phyloP scores from a whole-genome alignment of 2,113 vertebrate species.

The Salvelinus fontinalis region DNA sequence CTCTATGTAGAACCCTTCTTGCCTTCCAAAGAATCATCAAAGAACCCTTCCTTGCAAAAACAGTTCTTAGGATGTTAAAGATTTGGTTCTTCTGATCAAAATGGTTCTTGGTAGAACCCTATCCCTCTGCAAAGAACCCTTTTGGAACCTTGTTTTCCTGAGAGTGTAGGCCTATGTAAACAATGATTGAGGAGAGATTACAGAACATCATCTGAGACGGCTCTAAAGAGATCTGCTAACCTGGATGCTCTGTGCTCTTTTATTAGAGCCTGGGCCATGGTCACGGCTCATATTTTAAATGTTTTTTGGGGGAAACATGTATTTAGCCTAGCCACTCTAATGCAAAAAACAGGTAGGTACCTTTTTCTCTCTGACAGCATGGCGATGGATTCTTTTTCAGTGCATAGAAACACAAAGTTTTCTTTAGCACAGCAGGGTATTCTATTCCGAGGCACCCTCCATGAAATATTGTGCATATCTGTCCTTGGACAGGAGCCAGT shows the following conservation, averaged over 20 bases:
- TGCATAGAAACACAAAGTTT: constrained; percentile 96
- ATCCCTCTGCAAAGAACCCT: no score
- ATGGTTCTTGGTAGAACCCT: no score
- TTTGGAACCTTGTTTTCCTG: no score
- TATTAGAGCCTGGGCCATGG: constrained; percentile 70
- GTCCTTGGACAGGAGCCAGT: constrained; percentile 79
- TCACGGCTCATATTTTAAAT: constrained; percentile 79
- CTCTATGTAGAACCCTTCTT: no score
- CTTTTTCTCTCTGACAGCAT: constrained; percentile 78
- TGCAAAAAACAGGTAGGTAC: constrained; percentile 83
- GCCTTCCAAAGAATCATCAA: no score
- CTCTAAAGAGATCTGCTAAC: constrained; percentile 11
- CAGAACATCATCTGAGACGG: constrained; percentile 37
- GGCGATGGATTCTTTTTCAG: constrained; percentile 85
- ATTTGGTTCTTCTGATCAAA: no score
- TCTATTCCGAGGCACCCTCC: constrained; percentile 88
- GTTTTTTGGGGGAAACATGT: constrained; percentile 69
- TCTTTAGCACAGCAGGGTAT: constrained; percentile 99
- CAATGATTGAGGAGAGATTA: constrained; percentile 48
- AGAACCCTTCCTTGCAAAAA: no score
- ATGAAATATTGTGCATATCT: constrained; percentile 90
- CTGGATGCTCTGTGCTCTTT: constrained; percentile 72
- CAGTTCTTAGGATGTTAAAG: no score
- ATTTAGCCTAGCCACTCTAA: constrained; percentile 74
- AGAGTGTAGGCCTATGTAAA: constrained; percentile 17